Evolutionary conservation across 1,140 invertebrate species (phyloP).

Genomic region (Drosophila ohnishii): DNA sequence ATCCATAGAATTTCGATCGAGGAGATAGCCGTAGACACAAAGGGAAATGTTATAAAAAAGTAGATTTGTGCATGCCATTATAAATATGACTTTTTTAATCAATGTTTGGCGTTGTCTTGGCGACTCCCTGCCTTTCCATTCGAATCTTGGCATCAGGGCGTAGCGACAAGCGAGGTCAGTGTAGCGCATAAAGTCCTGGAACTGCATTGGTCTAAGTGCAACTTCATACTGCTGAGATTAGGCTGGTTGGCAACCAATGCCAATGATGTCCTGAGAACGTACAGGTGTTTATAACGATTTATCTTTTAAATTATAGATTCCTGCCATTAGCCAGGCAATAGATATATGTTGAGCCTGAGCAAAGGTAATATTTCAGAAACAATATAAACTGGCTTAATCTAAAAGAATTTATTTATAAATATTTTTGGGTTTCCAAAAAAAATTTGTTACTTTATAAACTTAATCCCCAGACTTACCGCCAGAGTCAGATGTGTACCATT

Average conservation of each 20-base stretch:
- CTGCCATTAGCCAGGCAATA: background rate
- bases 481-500: slow-evolving; percentile 45
- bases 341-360: background rate
- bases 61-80: background rate
- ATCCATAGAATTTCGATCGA: slow-evolving; percentile 5
- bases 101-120: background rate
- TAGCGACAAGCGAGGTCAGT: background rate
- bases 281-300: background rate
- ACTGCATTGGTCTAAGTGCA: background rate
- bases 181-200: slow-evolving; percentile 1
- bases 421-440: too few species aligned
- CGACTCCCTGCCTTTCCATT: slow-evolving; percentile 15
- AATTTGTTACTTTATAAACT: background rate
- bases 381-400: too few species aligned
- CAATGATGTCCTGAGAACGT: slow-evolving; percentile 1
- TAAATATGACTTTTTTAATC: background rate
- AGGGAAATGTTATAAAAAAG: background rate
- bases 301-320: slow-evolving; percentile 5
- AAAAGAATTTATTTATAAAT: too few species aligned
- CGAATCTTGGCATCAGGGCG: background rate
- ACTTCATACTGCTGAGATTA: background rate
- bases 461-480: slow-evolving; percentile 34
- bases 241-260: background rate
- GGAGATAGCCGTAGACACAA: background rate
- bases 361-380: background rate